These are phyloP conservation scores for Lasioglossum calceatum DNA, from an alignment of 2,888 invertebrate species.

Conservation along the genomic window DNA sequence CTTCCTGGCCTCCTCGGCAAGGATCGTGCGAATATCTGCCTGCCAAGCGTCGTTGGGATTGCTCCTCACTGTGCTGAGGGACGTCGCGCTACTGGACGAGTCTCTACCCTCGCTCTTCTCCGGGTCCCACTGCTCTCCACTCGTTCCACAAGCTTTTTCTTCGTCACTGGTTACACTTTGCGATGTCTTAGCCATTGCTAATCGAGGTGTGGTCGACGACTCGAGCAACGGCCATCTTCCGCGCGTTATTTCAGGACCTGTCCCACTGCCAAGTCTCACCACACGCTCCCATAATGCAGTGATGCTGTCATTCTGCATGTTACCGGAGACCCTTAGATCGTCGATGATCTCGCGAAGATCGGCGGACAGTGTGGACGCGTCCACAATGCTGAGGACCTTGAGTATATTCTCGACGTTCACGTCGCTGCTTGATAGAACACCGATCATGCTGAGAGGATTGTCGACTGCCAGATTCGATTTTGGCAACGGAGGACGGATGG, in stretches of 20 bases:
- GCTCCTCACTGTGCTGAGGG: constrained; percentile 89
- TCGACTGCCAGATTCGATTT: constrained; percentile 9
- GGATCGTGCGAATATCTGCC: constrained; percentile 86
- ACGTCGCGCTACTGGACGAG: constrained; percentile 87
- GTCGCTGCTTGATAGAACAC: constrained; percentile 12
- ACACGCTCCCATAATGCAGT: constrained; percentile 52
- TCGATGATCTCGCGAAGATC: constrained; percentile 32
- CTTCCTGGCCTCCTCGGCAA: constrained; percentile 83
- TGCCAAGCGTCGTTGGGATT: constrained; percentile 87
- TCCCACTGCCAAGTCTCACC: constrained; percentile 58
- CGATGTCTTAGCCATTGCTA: neutral
- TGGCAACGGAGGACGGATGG: constrained; percentile 69
- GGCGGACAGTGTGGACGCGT: neutral
- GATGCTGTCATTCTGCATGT: constrained; percentile 48
- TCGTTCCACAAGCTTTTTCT: constrained; percentile 34
- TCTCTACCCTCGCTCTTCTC: constrained; percentile 73
- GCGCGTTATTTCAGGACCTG: constrained; percentile 64
- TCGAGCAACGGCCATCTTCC: constrained; percentile 39
- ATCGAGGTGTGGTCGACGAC: constrained; percentile 10
- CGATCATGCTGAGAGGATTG: neutral
- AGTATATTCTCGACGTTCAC: constrained; percentile 20
- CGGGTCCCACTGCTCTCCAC: neutral
- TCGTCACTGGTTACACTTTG: constrained; percentile 26
- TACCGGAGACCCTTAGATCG: constrained; percentile 28
- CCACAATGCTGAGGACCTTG: constrained; percentile 1